Conservation (phyloP, 2,797 vertebrate species). For the Pangasius sanitwongsei region DNA sequence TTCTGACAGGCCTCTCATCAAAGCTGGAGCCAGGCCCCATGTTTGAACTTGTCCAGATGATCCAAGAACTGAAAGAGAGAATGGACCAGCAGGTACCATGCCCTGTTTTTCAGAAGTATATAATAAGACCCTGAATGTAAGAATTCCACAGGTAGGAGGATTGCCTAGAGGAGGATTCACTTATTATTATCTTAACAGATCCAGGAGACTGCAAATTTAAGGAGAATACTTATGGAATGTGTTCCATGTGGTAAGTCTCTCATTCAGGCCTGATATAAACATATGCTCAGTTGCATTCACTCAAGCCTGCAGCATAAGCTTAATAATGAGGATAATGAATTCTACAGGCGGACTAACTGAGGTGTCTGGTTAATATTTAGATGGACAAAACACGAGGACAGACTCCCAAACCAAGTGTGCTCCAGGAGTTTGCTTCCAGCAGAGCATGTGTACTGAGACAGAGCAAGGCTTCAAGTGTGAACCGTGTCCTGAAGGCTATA, state of each 20-base stretch:
- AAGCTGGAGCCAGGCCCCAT: slow-evolving; percentile 83
- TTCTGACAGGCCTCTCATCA: slow-evolving; percentile 76
- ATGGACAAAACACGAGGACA: neutral
- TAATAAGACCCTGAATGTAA: neutral
- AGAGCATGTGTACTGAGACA: slow-evolving; percentile 81
- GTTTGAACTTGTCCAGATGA: slow-evolving; percentile 85
- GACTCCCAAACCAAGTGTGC: slow-evolving; percentile 69
- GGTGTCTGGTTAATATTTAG: slow-evolving; percentile 39
- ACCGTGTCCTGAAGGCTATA: slow-evolving; percentile 89
- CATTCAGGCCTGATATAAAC: neutral
- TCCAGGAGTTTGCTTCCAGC: slow-evolving; percentile 86
- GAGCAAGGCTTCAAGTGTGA: slow-evolving; percentile 82
- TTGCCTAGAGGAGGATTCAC: neutral
- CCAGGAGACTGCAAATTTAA: slow-evolving; percentile 91
- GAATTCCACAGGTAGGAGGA: neutral
- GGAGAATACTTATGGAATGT: slow-evolving; percentile 91
- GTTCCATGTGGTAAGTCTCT: slow-evolving; percentile 86
- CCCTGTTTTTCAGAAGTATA: neutral
- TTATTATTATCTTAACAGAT: slow-evolving; percentile 74
- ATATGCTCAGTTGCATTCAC: neutral
- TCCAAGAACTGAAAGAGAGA: slow-evolving; percentile 91
- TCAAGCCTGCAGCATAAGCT: neutral
- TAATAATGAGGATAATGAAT: slow-evolving; percentile 42
- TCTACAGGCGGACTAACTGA: slow-evolving; percentile 27
- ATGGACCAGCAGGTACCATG: slow-evolving; percentile 87